Evolutionary conservation across 2,888 invertebrate species (phyloP).

Genomic region (Malachius bipustulatus): DNA sequence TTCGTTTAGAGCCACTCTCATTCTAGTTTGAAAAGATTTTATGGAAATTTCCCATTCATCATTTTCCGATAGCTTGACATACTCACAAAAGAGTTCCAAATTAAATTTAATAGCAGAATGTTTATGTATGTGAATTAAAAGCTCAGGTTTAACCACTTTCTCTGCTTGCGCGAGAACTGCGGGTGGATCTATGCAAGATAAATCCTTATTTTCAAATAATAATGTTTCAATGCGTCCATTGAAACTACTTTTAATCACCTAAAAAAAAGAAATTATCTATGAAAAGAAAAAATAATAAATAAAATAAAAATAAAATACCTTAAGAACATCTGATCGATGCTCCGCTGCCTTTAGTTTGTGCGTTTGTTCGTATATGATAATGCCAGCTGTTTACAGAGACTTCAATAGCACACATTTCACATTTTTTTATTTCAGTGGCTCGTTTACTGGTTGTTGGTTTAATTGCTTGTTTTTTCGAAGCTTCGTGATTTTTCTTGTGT

Average conservation of each 20-base stretch:
- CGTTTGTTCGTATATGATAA: neutral
- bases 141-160: neutral
- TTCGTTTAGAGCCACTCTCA: neutral
- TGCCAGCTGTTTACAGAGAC: neutral
- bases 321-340: neutral
- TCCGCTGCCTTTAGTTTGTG: neutral
- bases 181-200: neutral
- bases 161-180: neutral
- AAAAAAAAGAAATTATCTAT: neutral
- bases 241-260: neutral
- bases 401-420: neutral
- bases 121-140: neutral
- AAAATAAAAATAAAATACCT: neutral
- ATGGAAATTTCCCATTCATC: slow-evolving; percentile 2
- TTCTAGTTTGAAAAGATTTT: slow-evolving; percentile 1
- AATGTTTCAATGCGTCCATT: neutral
- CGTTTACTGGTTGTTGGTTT: too few relatives aligned
- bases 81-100: neutral
- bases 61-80: neutral
- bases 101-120: slow-evolving; percentile 1
- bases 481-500: too few relatives aligned
- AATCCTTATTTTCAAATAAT: neutral
- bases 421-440: too few relatives aligned
- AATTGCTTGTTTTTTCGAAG: too few relatives aligned
- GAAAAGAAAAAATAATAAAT: neutral